Evolutionary conservation across 2,797 vertebrate genomes (phyloP).

Genomic region (Smutsia temminckii): DNA sequence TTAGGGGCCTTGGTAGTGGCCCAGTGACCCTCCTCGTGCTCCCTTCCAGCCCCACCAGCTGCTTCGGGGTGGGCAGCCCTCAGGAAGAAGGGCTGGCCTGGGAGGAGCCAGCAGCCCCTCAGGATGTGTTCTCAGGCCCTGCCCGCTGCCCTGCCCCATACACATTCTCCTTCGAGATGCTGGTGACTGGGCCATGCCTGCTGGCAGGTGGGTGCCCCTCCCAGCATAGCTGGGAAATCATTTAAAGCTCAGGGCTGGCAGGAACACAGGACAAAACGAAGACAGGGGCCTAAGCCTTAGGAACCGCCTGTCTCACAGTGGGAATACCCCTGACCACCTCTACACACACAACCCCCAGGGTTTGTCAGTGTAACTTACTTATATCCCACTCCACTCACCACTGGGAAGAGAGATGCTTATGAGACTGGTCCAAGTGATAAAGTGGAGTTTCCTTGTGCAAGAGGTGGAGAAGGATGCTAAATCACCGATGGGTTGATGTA

Average conservation of each 20-base stretch:
- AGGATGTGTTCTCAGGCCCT: conserved; percentile 88
- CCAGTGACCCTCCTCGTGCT: conserved; percentile 5
- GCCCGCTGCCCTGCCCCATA: conserved; percentile 93
- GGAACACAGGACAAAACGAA: not conserved
- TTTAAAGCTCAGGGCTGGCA: not conserved
- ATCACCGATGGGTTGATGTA: not conserved
- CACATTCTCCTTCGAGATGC: conserved; percentile 94
- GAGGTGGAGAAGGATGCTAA: not conserved
- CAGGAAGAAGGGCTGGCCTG: conserved; percentile 49
- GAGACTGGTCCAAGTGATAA: not conserved
- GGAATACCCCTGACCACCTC: not conserved
- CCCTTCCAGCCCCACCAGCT: conserved; percentile 91
- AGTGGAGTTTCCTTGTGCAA: not conserved
- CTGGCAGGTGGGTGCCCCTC: conserved; percentile 90
- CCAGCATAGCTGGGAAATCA: not conserved
- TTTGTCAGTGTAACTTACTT: not conserved
- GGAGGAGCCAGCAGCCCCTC: conserved; percentile 55
- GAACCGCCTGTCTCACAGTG: not conserved
- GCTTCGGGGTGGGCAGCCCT: conserved; percentile 87
- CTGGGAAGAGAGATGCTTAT: not conserved
- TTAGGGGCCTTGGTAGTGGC: not conserved
- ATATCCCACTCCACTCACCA: not conserved
- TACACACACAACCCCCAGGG: not conserved
- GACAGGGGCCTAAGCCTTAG: not conserved
- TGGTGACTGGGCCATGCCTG: conserved; percentile 96